Evolutionary conservation across 2,797 vertebrate genomes (phyloP).

Genomic region (Arctocebus calabarensis): DNA sequence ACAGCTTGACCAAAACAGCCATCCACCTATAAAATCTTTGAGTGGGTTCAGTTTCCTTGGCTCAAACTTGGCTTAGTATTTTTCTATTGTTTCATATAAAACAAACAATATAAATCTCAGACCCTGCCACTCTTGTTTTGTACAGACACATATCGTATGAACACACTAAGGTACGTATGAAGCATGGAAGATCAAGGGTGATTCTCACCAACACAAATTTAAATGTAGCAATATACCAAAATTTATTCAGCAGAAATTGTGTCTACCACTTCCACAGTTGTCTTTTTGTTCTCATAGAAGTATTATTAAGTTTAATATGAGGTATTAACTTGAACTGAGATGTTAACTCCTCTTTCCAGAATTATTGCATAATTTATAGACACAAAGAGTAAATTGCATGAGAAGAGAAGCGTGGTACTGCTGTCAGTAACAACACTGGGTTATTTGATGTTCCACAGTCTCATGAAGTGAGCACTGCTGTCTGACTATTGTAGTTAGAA

Average conservation of each 20-base stretch:
- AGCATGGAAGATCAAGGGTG: not conserved
- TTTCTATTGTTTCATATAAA: not conserved
- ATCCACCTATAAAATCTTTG: not conserved
- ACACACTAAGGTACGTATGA: not conserved
- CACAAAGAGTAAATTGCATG: not conserved
- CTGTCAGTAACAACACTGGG: not conserved
- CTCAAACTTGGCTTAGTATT: not conserved
- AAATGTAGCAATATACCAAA: not conserved
- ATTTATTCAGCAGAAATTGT: not conserved
- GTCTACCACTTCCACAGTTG: not conserved
- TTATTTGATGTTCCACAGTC: not conserved
- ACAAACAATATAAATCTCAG: not conserved
- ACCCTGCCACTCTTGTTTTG: not conserved
- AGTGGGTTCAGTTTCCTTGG: not conserved
- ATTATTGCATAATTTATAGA: not conserved
- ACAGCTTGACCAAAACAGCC: not conserved
- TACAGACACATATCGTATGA: not conserved
- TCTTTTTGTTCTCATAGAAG: not conserved
- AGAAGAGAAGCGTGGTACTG: not conserved
- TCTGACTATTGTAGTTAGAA: not conserved
- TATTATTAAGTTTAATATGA: not conserved
- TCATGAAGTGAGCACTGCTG: not conserved
- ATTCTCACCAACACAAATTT: not conserved
- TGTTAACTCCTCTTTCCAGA: not conserved
- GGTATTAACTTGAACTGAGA: not conserved